Conservation (phyloP, 2,113 vertebrate species). For the Bostrychus sinensis region DNA sequence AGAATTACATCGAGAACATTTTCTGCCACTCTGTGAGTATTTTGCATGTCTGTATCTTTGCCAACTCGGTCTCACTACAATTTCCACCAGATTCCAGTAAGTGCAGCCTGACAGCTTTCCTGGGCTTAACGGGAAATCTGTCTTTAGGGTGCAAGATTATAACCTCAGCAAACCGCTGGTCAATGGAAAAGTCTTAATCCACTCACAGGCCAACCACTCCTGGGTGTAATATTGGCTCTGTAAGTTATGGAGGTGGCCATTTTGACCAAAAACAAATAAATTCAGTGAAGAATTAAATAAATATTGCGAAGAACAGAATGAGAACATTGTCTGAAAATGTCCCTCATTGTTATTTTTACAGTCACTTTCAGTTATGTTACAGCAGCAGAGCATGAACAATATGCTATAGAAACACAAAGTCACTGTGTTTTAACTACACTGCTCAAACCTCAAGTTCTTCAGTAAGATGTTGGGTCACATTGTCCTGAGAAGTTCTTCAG, state of each 20-base stretch:
- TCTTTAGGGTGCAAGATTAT: slow-evolving; percentile 78
- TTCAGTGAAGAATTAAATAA: slow-evolving; percentile 68
- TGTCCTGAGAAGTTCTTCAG: not conserved
- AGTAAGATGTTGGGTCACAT: not conserved
- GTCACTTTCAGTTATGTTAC: slow-evolving; percentile 40
- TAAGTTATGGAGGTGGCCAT: slow-evolving; percentile 68
- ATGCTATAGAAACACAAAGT: not conserved
- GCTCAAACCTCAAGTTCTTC: not conserved
- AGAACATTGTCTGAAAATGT: slow-evolving; percentile 51
- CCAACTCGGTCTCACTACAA: slow-evolving; percentile 62
- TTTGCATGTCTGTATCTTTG: slow-evolving; percentile 43
- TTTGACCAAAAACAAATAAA: slow-evolving; percentile 80
- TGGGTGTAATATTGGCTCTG: slow-evolving; percentile 64
- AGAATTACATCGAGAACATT: slow-evolving; percentile 57
- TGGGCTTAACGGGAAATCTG: slow-evolving; percentile 78
- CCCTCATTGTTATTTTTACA: slow-evolving; percentile 40
- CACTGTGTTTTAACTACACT: not conserved
- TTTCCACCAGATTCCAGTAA: slow-evolving; percentile 77
- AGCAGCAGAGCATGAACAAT: slow-evolving; percentile 11
- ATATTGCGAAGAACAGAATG: slow-evolving; percentile 50
- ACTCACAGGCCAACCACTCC: slow-evolving; percentile 68
- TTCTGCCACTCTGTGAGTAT: slow-evolving; percentile 53
- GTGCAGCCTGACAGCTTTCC: slow-evolving; percentile 71
- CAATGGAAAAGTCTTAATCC: slow-evolving; percentile 76
- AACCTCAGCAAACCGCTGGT: slow-evolving; percentile 76